A percentile compares a stretch with the other conserved stretches of the same genome.
Evolutionary conservation across 2,888 invertebrate species (phyloP).

Genomic region (Cataglyphis altisquamis): DNA sequence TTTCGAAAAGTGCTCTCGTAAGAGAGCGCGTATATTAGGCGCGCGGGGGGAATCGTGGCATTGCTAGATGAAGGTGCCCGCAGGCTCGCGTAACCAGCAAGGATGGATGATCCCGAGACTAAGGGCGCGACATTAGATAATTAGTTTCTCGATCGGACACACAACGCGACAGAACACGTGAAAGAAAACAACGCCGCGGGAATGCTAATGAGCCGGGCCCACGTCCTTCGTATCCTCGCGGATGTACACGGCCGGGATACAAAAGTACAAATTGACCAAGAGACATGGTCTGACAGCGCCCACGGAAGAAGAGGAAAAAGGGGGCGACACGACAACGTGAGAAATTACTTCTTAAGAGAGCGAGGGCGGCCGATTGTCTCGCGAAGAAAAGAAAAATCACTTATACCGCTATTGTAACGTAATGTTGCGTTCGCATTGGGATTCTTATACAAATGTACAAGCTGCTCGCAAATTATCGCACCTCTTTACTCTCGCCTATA

Average conservation of each 20-base stretch:
- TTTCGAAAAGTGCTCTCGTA: conserved; percentile 37
- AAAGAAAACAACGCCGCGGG: conserved; percentile 72
- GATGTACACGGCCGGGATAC: conserved; percentile 42
- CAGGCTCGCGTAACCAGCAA: conserved; percentile 49
- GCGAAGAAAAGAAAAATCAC: conserved; percentile 48
- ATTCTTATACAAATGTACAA: conserved; percentile 4
- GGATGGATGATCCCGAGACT: conserved; percentile 72
- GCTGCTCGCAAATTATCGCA: neutral
- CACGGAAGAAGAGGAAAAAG: neutral
- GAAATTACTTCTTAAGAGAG: conserved; percentile 62
- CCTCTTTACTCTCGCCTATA: neutral
- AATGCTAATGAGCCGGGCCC: conserved; percentile 71
- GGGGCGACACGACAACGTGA: conserved; percentile 43
- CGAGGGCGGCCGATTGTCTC: conserved; percentile 40
- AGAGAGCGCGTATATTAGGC: conserved; percentile 20
- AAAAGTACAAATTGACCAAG: conserved; percentile 62
- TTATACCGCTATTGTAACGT: conserved; percentile 36
- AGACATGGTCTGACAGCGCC: conserved; percentile 52
- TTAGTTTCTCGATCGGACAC: conserved; percentile 83
- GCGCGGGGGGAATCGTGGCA: conserved; percentile 1
- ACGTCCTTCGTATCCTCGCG: conserved; percentile 57
- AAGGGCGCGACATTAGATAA: conserved; percentile 80
- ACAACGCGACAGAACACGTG: conserved; percentile 73
- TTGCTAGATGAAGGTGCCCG: conserved; percentile 52
- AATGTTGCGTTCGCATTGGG: conserved; percentile 3